These are phyloP conservation scores for Vidua macroura DNA, from an alignment of 2,113 vertebrate genomes.

Conservation along the genomic window DNA sequence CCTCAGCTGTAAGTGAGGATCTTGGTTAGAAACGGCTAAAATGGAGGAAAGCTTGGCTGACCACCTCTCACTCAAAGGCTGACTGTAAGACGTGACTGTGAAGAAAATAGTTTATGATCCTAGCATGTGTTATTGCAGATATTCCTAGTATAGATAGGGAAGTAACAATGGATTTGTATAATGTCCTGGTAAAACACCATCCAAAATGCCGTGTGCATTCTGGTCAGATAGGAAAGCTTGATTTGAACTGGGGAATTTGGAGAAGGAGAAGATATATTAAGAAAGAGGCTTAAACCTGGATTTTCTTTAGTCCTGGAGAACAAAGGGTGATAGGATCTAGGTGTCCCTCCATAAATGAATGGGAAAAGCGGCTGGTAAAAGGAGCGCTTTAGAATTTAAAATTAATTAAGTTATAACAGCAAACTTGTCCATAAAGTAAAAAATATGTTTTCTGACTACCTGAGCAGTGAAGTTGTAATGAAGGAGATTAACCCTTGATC, in stretches of 20 bases:
- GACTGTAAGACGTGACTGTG: background rate
- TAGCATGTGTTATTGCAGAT: background rate
- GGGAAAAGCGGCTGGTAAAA: background rate
- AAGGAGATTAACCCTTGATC: background rate
- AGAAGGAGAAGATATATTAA: background rate
- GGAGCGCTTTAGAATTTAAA: background rate
- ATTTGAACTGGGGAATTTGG: background rate
- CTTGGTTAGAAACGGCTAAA: background rate
- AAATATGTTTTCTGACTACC: background rate
- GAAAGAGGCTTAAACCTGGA: slow-evolving; percentile 1
- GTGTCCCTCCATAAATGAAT: background rate
- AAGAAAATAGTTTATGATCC: background rate
- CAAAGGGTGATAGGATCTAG: background rate
- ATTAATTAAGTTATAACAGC: background rate
- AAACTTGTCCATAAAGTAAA: background rate
- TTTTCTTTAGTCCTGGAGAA: background rate
- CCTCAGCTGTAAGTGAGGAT: background rate
- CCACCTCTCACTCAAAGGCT: background rate
- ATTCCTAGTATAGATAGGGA: background rate
- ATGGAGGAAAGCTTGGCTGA: background rate
- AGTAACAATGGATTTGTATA: background rate
- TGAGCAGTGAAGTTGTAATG: background rate
- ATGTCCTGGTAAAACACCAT: background rate
- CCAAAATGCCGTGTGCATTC: background rate
- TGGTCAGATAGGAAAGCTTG: background rate